Evolutionary conservation across 2,888 invertebrate species (phyloP), one percentile per base, ranked within the genome.

Genomic region (Noctua fimbriata): DNA sequence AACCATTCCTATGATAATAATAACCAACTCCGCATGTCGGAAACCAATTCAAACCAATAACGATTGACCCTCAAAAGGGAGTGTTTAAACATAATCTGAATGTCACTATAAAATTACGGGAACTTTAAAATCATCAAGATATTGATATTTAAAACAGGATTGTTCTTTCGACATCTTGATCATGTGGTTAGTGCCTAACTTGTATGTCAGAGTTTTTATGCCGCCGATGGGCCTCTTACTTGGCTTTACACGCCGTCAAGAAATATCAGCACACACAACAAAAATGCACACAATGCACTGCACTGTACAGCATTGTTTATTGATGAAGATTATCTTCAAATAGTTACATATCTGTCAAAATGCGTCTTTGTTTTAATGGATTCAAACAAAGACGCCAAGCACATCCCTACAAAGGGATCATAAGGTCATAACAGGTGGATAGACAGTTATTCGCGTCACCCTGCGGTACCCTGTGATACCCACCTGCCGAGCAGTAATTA

Each of bases 401-500:
- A 52, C 84, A 44, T 18, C 52, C 70, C 47, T 47, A 82, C 49
- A 69, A 72, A 69, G 63, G 69, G 52, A 69, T 81, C 85, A 69
- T 47, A 58, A 83, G 76, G 18, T 86, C 70, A 67, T 77, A 83
- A 76, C 76, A 82, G 47, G 49, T 69, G 71, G 36, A 71, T 63
- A 67, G 49, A 12, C 70, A 63, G 21, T 76, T 58, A 72, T n/a
- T 36, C 63, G 28, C 70, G 83, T 52, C 83, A 76, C 77, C 65
- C 36, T 32, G 63, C 63, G 63, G 9, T 63, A 63, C 32, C 60
- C n/a, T 7, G 18, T 58, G 52, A 44, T 49, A 72, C 58, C 49
- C 83, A 69, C 58, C 87, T 83, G 86, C 83, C 71, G 24, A 69
- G 63, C 24, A 47, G 72, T 70, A 87, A 83, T 83, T 87, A 83